These are phyloP conservation scores for Parazoanthus atlanticus DNA, from an alignment of 92 coral and sea anemone genomes.

Conservation along the genomic window DNA sequence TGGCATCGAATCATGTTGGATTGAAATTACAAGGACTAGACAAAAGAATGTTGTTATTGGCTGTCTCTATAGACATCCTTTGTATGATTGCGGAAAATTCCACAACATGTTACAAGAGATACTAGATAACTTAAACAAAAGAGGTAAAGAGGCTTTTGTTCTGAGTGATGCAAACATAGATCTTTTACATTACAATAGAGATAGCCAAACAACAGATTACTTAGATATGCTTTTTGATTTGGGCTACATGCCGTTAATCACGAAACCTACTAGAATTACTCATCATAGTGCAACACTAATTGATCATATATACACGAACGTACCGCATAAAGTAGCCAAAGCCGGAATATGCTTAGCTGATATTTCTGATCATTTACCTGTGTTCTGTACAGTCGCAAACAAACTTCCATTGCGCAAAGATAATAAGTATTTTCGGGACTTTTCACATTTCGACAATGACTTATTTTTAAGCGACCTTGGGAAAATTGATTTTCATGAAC, in stretches of 20 bases:
- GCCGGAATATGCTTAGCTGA: conserved; percentile 71
- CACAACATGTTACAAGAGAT: conserved; percentile 6
- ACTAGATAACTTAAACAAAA: conserved; percentile 18
- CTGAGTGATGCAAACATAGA: conserved; percentile 38
- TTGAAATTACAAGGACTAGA: conserved; percentile 20
- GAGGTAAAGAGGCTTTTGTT: conserved; percentile 35
- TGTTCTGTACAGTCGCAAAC: conserved; percentile 58
- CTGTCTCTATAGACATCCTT: conserved; percentile 46
- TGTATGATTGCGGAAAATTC: conserved; percentile 34
- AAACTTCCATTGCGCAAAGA: conserved; percentile 39
- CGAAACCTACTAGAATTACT: conserved; percentile 53
- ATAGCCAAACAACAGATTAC: conserved; percentile 59
- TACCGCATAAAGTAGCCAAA: conserved; percentile 54
- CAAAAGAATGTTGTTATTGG: conserved; percentile 43
- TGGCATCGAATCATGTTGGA: conserved; percentile 51
- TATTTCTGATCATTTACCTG: conserved; percentile 64
- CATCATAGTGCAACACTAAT: conserved; percentile 56
- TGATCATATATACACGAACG: conserved; percentile 66
- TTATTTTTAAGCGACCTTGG: conserved; percentile 53
- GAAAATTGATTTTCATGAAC: conserved; percentile 46
- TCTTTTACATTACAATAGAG: conserved; percentile 31
- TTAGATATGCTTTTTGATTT: conserved; percentile 51
- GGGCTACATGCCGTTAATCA: conserved; percentile 53
- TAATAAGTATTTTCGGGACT: conserved; percentile 58
- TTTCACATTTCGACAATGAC: conserved; percentile 53